Base-by-base conservation (phyloP, 2,113 vertebrate genomes). In the Megaceryle torquata region DNA sequence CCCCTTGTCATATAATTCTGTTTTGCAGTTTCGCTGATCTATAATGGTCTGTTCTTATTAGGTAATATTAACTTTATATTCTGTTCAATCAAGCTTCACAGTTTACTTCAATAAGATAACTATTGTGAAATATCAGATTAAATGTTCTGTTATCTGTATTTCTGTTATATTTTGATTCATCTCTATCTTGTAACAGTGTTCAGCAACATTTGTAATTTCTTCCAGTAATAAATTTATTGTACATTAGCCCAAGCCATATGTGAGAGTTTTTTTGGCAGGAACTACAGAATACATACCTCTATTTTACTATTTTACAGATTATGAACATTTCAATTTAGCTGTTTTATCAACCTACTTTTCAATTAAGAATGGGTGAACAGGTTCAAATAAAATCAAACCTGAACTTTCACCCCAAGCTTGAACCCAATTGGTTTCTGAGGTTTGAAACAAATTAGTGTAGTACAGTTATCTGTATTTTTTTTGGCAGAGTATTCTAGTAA, bases 21-120 rank as follows among this genome's bases (percentile, higher is more conserved):
- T 98, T 99, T 98, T 98, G 98, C 98, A 98, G 98, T 99, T 99
- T 98, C 97, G 80, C 98, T 99, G 99, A 99, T 99, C 98, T 99
- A 99, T 99, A 99, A 99, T 99, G 98, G 98, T 99, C 98, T 98
- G 97, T 99, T 99, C 99, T 99, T 99, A 99, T 99, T 99, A 99
- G 98, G 98, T 98, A 98, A 98, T 98, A 99, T 99, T 99, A 99
- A 98, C 98, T 97, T 98, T 98, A 99, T 99, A 98, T 99, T 98
- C 98, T 98, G 98, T 98, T 98, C 97, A 98, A 99, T 99, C 98
- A 98, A 98, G 98, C 98, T 97, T 98, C 97, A 98, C 98, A 93
- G 92, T 98, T 98, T 98, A 94, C 97, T 98, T 95, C 43, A 37
- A 98, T 84, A 95, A 97, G 97, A 98, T 98, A 98, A 84, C 96